phyloP scores from a whole-genome alignment of 1,140 invertebrate genomes.

The Liolophura sinensis region DNA sequence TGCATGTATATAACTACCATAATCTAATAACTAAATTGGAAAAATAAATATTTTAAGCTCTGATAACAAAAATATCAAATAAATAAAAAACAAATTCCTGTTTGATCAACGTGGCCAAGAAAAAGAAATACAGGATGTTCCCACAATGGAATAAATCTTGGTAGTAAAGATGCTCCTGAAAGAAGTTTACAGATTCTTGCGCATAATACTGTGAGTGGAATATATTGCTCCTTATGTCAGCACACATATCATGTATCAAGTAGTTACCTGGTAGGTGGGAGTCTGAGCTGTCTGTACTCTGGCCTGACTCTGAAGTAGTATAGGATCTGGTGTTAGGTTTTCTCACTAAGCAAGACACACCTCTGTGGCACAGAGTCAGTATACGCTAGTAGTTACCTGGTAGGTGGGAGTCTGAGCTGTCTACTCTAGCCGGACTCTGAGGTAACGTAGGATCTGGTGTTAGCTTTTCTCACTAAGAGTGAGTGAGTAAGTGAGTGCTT shows the following conservation, averaged over 20 bases:
- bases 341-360: neutral
- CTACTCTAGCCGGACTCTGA: constrained; percentile 9
- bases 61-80: neutral
- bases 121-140: too few relatives aligned
- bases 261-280: constrained; percentile 23
- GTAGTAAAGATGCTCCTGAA: too few relatives aligned
- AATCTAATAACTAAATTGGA: neutral
- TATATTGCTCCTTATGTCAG: neutral
- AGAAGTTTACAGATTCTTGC: too few relatives aligned
- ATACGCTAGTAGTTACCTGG: neutral
- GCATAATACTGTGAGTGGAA: too few relatives aligned
- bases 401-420: neutral
- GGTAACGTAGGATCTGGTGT: constrained; percentile 7
- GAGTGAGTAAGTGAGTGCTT: too few relatives aligned
- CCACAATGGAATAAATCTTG: too few relatives aligned
- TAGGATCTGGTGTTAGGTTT: neutral
- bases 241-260: constrained; percentile 1
- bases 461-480: constrained; percentile 20
- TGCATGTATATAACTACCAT: neutral
- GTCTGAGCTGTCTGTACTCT: constrained; percentile 20
- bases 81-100: too few relatives aligned
- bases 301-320: constrained; percentile 16
- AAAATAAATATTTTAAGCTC: neutral
- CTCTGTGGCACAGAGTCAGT: too few relatives aligned
- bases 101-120: too few relatives aligned